Evolutionary conservation across 2,888 invertebrate genomes (phyloP), one percentile per base, ranked within the genome.

Genomic region (Athrips mouffetella): DNA sequence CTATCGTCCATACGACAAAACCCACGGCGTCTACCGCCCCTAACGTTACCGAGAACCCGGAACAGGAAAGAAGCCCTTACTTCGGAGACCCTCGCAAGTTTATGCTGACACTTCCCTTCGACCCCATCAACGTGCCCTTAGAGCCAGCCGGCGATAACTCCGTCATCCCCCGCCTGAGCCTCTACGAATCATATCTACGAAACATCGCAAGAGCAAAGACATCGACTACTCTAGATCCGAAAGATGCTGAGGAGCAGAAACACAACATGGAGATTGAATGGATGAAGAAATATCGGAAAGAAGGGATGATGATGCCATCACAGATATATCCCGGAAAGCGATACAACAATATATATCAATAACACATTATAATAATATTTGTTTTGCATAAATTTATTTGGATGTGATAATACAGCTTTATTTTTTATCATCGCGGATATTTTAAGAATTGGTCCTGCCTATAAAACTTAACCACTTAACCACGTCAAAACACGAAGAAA

Each of bases 151-250:
- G 76, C 51, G 79, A 82, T 5, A 86, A 86, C 47, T 80, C 80
- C 0, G 83, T 87, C 1, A 62, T 86, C 45, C 83, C 86, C n/a
- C 63, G 81, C 25, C 74, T 87, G 63, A 86, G 87, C 49, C 66
- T 87, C 0, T 88, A 88, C 33, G 87, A 88, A 50, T 80, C 87
- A 0, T 88, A 88, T 52, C 57, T 88, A 1, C 76, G 80, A 49
- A 85, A 72, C 50, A 45, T 82, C 35, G 73, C 70, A 0, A 63
- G 51, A 25, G 55, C 67, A 0, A 78, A 63, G 49, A 77, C 80
- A 0, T 73, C 82, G 0, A 80, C 84, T 0, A 74, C 77, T 0
- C 53, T 52, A 5, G 70, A 69, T 3, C 69, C 74, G 0, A 52
- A 58, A 16, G 11, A 48, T 39, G 0, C 39, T 54, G 59, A 60